These are phyloP conservation scores for Lumbricus terrestris DNA, from an alignment of 2,888 invertebrate species.

Conservation along the genomic window DNA sequence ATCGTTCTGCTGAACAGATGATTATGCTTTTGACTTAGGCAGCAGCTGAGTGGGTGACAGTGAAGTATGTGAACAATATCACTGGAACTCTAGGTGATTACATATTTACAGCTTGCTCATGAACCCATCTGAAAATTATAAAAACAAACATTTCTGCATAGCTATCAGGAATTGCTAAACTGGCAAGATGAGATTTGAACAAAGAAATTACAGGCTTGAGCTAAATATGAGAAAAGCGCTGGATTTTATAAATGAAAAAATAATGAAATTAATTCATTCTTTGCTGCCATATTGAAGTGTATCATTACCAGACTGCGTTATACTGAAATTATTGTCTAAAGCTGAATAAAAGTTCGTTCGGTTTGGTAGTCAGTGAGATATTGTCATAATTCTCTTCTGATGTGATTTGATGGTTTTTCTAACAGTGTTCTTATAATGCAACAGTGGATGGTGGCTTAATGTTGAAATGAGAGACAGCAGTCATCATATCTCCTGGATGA, in stretches of 20 bases:
- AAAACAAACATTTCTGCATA: background rate
- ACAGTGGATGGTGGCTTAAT: too few relatives aligned
- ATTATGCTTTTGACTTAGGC: background rate
- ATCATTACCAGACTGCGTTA: too few relatives aligned
- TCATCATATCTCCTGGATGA: background rate
- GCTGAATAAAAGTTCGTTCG: too few relatives aligned
- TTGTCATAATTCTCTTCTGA: background rate
- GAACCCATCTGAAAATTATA: background rate
- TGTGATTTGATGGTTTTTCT: background rate
- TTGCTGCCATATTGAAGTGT: background rate
- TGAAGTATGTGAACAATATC: background rate
- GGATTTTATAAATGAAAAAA: background rate
- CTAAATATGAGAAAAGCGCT: background rate
- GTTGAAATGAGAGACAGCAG: background rate
- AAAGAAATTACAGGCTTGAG: background rate
- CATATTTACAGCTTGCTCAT: background rate
- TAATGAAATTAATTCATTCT: background rate
- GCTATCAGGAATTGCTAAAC: background rate
- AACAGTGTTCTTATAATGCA: background rate
- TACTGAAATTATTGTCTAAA: too few relatives aligned
- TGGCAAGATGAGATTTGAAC: background rate
- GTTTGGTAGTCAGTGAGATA: background rate
- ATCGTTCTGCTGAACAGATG: background rate
- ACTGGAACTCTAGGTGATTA: background rate
- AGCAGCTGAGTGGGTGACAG: background rate